Conservation (phyloP, 2,797 vertebrate species). For the Eidolon dupreanum region DNA sequence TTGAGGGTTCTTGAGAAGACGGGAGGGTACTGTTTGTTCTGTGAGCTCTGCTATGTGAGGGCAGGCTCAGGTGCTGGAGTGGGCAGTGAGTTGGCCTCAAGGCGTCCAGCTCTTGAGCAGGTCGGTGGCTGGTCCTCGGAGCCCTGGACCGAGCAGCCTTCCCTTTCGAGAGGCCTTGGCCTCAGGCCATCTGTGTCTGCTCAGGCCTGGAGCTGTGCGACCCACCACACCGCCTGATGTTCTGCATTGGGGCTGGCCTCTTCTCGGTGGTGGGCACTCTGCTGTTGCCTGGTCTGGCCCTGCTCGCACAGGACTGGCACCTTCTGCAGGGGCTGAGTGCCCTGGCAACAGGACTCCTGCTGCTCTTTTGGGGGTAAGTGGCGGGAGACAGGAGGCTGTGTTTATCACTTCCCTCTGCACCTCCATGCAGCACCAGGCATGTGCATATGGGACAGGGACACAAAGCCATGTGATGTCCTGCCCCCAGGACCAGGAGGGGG, state of each 20-base stretch:
- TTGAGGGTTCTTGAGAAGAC: not conserved
- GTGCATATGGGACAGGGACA: not conserved
- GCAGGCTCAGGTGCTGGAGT: not conserved
- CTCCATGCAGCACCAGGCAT: fast-evolving
- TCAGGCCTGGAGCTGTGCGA: slow-evolving; percentile 94
- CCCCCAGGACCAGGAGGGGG: not conserved
- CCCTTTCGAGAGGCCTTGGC: fast-evolving
- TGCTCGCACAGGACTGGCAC: slow-evolving; percentile 90
- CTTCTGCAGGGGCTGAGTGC: slow-evolving; percentile 91
- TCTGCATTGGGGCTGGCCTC: slow-evolving; percentile 90
- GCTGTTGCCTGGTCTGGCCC: slow-evolving; percentile 90
- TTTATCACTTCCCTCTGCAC: not conserved
- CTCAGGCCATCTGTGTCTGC: not conserved
- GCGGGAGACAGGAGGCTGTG: not conserved
- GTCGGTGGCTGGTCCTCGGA: too few species aligned
- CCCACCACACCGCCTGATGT: slow-evolving; percentile 89
- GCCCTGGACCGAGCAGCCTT: not conserved
- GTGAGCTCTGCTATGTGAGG: not conserved
- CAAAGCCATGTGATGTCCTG: not conserved
- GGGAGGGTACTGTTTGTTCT: not conserved
- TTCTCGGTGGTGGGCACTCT: slow-evolving; percentile 91
- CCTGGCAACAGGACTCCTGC: slow-evolving; percentile 88
- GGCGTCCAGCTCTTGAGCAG: not conserved
- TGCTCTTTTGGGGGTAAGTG: slow-evolving; percentile 93
- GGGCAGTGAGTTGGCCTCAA: fast-evolving